Conservation (phyloP, 1,140 invertebrate genomes). For the Apis laboriosa region DNA sequence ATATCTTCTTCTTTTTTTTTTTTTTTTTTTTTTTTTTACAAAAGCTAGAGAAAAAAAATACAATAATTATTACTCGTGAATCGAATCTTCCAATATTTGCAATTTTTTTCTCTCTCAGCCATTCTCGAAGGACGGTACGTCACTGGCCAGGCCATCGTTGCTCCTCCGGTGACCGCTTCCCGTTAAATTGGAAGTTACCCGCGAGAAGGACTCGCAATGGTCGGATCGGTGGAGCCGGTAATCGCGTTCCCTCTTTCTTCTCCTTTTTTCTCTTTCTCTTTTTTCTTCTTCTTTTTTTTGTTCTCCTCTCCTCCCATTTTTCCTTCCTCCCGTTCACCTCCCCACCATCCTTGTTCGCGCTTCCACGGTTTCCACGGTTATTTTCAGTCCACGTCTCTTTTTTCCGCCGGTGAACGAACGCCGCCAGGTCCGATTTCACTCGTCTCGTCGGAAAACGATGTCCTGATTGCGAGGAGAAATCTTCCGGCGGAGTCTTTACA, state of each 20-base stretch:
- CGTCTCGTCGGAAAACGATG: constrained; percentile 64
- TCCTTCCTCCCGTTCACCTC: background rate
- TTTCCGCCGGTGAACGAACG: constrained; percentile 24
- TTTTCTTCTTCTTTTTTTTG: background rate
- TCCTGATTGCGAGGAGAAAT: constrained; percentile 65
- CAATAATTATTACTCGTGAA: too few species aligned
- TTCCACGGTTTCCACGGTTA: constrained; percentile 31
- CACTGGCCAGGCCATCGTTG: too few species aligned
- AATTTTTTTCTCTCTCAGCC: too few species aligned
- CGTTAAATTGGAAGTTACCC: constrained; percentile 50
- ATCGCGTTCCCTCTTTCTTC: constrained; percentile 36
- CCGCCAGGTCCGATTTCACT: constrained; percentile 64
- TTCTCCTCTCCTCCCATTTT: background rate
- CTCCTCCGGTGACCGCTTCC: constrained; percentile 13
- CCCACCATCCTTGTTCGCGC: constrained; percentile 26
- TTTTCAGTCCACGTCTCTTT: constrained; percentile 50
- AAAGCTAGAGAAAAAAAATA: too few species aligned
- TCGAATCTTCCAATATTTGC: too few species aligned
- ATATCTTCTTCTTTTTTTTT: too few species aligned
- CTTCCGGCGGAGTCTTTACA: constrained; percentile 50
- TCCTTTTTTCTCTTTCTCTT: background rate
- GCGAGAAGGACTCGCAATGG: constrained; percentile 19
- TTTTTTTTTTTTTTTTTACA: too few species aligned
- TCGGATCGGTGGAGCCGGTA: constrained; percentile 24
- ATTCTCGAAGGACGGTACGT: too few species aligned